Base-by-base conservation (phyloP, 2,888 invertebrate species). In the Ernsta delagoae region DNA sequence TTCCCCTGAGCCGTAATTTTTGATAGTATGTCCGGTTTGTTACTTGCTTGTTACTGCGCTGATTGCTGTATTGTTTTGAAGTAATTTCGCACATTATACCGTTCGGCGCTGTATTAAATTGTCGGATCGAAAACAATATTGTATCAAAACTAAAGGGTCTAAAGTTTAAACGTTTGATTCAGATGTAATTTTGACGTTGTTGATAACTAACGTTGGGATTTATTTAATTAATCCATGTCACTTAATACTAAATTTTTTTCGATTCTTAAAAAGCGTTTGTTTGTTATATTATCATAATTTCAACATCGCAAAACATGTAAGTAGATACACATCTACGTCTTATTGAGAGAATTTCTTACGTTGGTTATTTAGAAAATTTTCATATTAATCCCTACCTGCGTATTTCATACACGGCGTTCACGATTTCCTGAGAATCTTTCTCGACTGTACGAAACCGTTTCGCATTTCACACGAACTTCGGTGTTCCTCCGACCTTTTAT, bases 401-500 rank as follows among this genome's bases (percentile, higher is more conserved):
- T 39, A 11, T 54, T 31, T 8, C 31, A 31, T 9, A 54, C 53
- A 16, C 11, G 54, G 34, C 34, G 34, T 9, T 54, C 54, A 54
- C 5, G 24, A 54, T 61, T 48, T 48, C 11, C 43, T 48, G 60
- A n/a, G 48, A 61, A 60, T n/a, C 45, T 43, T 61, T 61, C 39
- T 39, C 39, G 39, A 6, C 39, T 39, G 1, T 39, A 6, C 48
- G n/a, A 48, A 60, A 45, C 60, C 48, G 31, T 43, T 59, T 45
- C 60, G 34, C 60, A 61, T 61, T 61, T 59, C 45, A 61, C 34
- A 61, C 45, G 34, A 61, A 48, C 48, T 43, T n/a, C 31, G 60
- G 31, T 11, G 45, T 61, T 61, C 43, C 39, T 57, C 57, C 16
- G 31, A 60, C 60, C 60, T 60, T 60, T 60, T 60, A 48, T 48